Base-by-base conservation (phyloP, 2,113 vertebrate genomes). In the Ivindomyrus marchei region DNA sequence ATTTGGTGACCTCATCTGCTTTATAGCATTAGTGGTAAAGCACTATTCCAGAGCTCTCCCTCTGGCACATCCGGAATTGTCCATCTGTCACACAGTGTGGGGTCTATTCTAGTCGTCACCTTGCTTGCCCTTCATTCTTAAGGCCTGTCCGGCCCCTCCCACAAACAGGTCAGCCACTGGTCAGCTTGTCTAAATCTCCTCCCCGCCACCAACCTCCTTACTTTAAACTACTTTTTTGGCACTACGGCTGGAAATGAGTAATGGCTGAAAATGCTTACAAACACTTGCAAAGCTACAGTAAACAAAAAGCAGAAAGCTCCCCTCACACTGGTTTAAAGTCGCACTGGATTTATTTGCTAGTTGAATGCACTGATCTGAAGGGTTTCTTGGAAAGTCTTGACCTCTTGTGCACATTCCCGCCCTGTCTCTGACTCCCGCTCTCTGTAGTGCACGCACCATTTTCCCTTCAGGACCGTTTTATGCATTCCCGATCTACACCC, bases 71-170 rank as follows among this genome's bases (percentile, higher is more conserved):
- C 88, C 88, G 42, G 45, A 58, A 47, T 49, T 88, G 56, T 31
- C 58, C 45, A 24, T 88, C 58, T 70, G 27, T 27, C 19, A 10
- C 3, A 11, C 56, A 24, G 87, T 42, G 56, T 62, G 74, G 53
- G 56, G 39, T 70, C 58, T 70, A 47, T 70, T 70, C 58, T 88
- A 13, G 88, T 74, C 45, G 9, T 88, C 36, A 88, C 88, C 88
- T 88, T 42, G n/a, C 56, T n/a, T 70, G 19, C 56, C 88, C 88
- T 70, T n/a, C 58, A 62, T 88, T 88, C 10, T 49, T 47, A 46
- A 88, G 42, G 45, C 39, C 45, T 36, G 88, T 9, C 88, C n/a
- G 15, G 10, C n/a, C 6, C 46, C 24, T 88, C 88, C 39, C 58
- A 47, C 56, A 49, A 45, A 36, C 77, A 58, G 66, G 47, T 80